Percentiles rank a stretch among this genome's conserved stretches.
Conservation (phyloP, 2,888 invertebrate genomes). For the Neoitamus cyanurus region DNA sequence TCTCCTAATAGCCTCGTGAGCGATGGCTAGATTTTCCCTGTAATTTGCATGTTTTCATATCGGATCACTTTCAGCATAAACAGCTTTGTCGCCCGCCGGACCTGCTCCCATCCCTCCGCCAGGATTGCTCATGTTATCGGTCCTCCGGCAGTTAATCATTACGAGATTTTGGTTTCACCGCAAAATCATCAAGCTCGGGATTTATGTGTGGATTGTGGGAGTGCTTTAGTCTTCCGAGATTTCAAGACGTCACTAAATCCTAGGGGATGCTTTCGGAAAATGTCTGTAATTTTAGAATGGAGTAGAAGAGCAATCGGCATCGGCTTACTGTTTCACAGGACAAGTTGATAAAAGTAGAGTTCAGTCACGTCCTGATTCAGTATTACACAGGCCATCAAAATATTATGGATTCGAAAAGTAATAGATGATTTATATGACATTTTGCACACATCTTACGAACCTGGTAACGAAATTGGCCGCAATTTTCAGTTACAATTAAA, state of each 20-base stretch:
- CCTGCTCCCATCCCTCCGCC: neutral
- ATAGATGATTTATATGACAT: no score
- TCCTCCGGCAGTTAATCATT: neutral
- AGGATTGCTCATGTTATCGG: neutral
- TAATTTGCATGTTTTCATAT: conserved; percentile 30
- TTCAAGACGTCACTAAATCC: neutral
- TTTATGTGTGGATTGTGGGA: neutral
- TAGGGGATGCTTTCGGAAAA: neutral
- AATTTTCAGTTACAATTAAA: no score
- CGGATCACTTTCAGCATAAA: neutral
- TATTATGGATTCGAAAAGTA: no score
- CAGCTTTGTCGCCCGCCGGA: neutral
- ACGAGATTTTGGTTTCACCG: neutral
- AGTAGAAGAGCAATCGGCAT: no score
- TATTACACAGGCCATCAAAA: no score
- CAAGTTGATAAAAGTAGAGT: no score
- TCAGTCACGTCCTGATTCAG: no score
- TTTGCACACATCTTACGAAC: no score
- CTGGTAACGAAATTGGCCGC: no score
- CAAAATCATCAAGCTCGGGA: neutral
- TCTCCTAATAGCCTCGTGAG: neutral
- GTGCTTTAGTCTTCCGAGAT: neutral
- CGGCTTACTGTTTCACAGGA: no score
- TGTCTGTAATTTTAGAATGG: neutral
- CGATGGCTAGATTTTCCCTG: neutral